Evolutionary conservation across 1,140 invertebrate genomes (phyloP).

Genomic region (Drosophila bipectinata): DNA sequence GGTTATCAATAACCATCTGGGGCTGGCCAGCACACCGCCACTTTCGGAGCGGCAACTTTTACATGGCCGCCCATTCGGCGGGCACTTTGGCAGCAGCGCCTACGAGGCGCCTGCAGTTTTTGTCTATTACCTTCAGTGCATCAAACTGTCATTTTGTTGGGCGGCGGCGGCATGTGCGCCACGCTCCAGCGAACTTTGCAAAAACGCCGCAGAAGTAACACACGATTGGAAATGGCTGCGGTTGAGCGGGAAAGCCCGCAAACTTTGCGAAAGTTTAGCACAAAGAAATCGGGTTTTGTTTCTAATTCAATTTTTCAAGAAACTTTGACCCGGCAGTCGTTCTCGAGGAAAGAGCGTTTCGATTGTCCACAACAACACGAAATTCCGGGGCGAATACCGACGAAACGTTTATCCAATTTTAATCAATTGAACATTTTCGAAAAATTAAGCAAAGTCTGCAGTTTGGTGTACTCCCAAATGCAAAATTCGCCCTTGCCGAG

Average conservation of each 20-base stretch:
- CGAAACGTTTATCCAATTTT: slow-evolving; percentile 62
- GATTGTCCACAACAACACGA: slow-evolving; percentile 38
- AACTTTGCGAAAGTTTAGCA: slow-evolving; percentile 25
- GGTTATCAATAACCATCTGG: slow-evolving; percentile 58
- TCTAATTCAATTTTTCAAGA: slow-evolving; percentile 50
- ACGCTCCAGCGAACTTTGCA: slow-evolving; percentile 51
- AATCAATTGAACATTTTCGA: slow-evolving; percentile 76
- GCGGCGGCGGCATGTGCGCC: slow-evolving; percentile 18
- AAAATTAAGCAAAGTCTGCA: slow-evolving; percentile 69
- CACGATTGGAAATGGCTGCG: slow-evolving; percentile 43
- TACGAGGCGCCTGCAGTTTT: slow-evolving; percentile 49
- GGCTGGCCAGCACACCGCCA: slow-evolving; percentile 13
- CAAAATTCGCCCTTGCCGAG: slow-evolving; percentile 35
- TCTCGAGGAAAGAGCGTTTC: background rate
- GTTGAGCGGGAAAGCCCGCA: slow-evolving; percentile 6
- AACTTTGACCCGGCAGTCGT: slow-evolving; percentile 10
- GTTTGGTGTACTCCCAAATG: slow-evolving; percentile 47
- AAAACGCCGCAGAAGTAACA: slow-evolving; percentile 36
- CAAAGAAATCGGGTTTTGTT: slow-evolving; percentile 37
- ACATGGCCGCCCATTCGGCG: slow-evolving; percentile 32
- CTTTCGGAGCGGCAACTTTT: slow-evolving; percentile 25
- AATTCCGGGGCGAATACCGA: slow-evolving; percentile 30
- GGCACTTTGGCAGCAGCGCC: slow-evolving; percentile 46
- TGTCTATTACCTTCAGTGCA: slow-evolving; percentile 51
- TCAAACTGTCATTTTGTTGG: slow-evolving; percentile 58